phyloP scores from a whole-genome alignment of 2,797 vertebrate species.

The Tympanoctomys barrerae region DNA sequence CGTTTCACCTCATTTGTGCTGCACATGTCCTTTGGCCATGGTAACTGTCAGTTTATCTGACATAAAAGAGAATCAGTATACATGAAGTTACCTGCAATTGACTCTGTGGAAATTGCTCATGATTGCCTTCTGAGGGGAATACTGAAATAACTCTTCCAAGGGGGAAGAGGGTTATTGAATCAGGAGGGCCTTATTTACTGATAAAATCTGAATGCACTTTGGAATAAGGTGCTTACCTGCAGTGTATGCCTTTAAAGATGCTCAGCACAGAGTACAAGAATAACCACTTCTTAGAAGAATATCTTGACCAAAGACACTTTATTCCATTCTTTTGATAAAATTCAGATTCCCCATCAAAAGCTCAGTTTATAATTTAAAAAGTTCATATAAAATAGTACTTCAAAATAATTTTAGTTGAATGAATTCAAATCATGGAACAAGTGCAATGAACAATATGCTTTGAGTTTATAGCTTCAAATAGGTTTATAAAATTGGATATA shows the following conservation, averaged over 20 bases:
- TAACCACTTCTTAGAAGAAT: constrained; percentile 57
- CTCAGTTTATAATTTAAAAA: constrained; percentile 46
- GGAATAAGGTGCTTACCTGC: constrained; percentile 62
- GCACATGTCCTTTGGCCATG: neutral
- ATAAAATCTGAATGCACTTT: constrained; percentile 34
- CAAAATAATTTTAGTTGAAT: constrained; percentile 48
- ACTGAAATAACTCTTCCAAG: neutral
- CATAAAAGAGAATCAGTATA: neutral
- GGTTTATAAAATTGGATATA: neutral
- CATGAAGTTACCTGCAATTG: neutral
- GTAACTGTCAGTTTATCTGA: constrained; percentile 26
- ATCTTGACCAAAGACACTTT: constrained; percentile 53
- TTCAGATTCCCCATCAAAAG: constrained; percentile 52
- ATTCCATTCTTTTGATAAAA: constrained; percentile 60
- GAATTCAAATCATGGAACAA: constrained; percentile 23
- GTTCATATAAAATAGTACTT: constrained; percentile 17
- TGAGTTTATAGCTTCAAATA: constrained; percentile 23
- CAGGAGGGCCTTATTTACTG: neutral
- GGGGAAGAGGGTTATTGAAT: neutral
- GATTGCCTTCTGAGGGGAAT: neutral
- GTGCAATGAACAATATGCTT: neutral
- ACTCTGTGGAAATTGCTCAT: neutral
- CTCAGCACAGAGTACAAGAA: constrained; percentile 51
- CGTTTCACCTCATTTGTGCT: neutral
- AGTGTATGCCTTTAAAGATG: constrained; percentile 70